Conservation (phyloP, 2,888 invertebrate species). For the Tinea semifulvella region DNA sequence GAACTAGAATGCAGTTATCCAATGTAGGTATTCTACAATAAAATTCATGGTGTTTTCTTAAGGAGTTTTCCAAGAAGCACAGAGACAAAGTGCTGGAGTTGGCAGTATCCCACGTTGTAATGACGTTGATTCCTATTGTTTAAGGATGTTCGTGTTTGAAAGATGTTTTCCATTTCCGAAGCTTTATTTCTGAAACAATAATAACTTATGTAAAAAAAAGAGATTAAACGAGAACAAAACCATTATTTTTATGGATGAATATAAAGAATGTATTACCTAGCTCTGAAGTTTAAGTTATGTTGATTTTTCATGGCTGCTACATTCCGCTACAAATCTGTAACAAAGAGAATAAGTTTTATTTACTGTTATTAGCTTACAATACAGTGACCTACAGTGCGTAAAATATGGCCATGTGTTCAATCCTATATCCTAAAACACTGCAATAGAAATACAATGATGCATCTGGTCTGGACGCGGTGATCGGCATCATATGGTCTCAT, state of each 20-base stretch:
- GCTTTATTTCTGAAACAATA: slow-evolving; percentile 12
- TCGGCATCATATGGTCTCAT: too few species aligned
- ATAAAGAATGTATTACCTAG: not conserved
- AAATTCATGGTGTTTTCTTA: not conserved
- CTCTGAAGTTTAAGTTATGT: not conserved
- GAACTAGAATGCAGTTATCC: not conserved
- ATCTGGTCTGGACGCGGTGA: too few species aligned
- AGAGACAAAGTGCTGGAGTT: slow-evolving; percentile 1
- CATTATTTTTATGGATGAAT: not conserved
- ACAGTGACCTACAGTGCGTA: too few species aligned
- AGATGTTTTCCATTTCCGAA: slow-evolving; percentile 4
- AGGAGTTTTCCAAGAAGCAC: not conserved
- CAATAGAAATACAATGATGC: too few species aligned
- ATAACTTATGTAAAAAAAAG: too few species aligned
- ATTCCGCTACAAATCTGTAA: not conserved
- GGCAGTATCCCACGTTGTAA: slow-evolving; percentile 3
- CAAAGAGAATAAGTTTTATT: too few species aligned
- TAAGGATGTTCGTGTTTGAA: not conserved
- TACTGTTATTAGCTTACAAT: too few species aligned
- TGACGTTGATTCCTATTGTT: not conserved
- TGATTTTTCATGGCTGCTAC: slow-evolving; percentile 1
- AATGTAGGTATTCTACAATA: not conserved
- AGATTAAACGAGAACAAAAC: too few species aligned
- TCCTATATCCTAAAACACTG: too few species aligned
- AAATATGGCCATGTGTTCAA: too few species aligned